Conservation (phyloP, 2,113 vertebrate genomes). For the Falco punctatus region DNA sequence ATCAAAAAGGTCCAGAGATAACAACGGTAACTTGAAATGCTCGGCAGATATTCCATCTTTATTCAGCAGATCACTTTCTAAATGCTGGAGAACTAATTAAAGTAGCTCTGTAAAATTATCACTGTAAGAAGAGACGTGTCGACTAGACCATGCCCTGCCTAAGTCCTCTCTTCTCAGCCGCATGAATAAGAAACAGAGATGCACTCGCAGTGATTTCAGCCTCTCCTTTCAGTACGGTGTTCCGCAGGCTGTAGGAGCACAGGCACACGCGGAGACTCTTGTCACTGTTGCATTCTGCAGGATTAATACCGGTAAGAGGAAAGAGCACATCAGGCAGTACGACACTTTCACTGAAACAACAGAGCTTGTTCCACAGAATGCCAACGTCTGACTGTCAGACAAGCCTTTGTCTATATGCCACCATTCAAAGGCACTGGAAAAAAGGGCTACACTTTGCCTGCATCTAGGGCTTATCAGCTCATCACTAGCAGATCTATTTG, state of each 20-base stretch:
- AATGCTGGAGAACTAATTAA: background rate
- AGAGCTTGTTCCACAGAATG: background rate
- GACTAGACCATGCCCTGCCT: background rate
- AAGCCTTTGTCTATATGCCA: background rate
- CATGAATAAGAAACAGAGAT: background rate
- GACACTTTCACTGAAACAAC: background rate
- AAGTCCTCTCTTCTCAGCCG: background rate
- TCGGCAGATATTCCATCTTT: background rate
- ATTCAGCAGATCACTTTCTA: background rate
- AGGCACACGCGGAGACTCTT: background rate
- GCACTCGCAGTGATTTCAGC: background rate
- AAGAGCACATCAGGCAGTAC: background rate
- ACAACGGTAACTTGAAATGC: constrained; percentile 3
- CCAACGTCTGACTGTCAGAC: background rate
- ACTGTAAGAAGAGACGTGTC: background rate
- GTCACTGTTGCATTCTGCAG: background rate
- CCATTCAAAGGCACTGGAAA: background rate
- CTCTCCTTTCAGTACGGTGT: accelerated
- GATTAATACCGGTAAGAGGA: background rate
- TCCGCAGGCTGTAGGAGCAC: background rate
- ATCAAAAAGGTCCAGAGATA: background rate
- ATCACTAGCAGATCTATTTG: background rate
- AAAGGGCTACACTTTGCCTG: background rate
- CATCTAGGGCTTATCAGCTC: background rate
- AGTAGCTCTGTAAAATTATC: background rate